These are phyloP conservation scores for Trachelus stipa DNA, from an alignment of 2,888 invertebrate genomes.

Conservation along the genomic window DNA sequence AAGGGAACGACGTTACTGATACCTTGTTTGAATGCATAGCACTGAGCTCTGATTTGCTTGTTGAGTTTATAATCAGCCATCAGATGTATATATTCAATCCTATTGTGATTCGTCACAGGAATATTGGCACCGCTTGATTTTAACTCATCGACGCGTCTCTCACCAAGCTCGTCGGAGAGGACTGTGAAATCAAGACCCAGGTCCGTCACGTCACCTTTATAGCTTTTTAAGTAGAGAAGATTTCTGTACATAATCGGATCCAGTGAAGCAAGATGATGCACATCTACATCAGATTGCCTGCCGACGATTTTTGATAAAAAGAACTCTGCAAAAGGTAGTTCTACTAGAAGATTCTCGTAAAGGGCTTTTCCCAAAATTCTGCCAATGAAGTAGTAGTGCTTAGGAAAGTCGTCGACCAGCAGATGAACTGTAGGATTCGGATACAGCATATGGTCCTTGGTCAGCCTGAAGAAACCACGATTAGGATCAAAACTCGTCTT, in stretches of 20 bases:
- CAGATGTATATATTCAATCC: slow-evolving; percentile 95
- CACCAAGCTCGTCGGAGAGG: slow-evolving; percentile 89
- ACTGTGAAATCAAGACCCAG: slow-evolving; percentile 94
- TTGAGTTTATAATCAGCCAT: slow-evolving; percentile 97
- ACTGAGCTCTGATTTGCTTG: slow-evolving; percentile 87
- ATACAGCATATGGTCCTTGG: slow-evolving; percentile 92
- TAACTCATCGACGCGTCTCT: slow-evolving; percentile 89
- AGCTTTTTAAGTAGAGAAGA: slow-evolving; percentile 87
- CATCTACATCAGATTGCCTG: slow-evolving; percentile 82
- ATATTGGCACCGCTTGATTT: slow-evolving; percentile 92
- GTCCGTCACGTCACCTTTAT: slow-evolving; percentile 87
- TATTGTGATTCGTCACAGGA: slow-evolving; percentile 90
- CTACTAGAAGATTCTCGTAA: slow-evolving; percentile 94
- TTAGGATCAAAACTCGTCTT: slow-evolving; percentile 98
- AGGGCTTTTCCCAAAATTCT: slow-evolving; percentile 95
- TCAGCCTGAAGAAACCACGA: slow-evolving; percentile 90
- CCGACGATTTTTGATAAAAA: slow-evolving; percentile 91
- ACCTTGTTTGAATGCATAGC: slow-evolving; percentile 89
- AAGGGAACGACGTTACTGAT: slow-evolving; percentile 90
- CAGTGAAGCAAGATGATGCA: slow-evolving; percentile 92
- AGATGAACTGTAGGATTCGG: slow-evolving; percentile 94
- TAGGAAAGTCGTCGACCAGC: slow-evolving; percentile 85
- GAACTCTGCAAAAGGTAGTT: slow-evolving; percentile 95
- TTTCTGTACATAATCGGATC: slow-evolving; percentile 95
- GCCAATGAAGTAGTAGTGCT: slow-evolving; percentile 95